phyloP scores from a whole-genome alignment of 2,113 vertebrate genomes.

The Petrocephalus microphthalmus region DNA sequence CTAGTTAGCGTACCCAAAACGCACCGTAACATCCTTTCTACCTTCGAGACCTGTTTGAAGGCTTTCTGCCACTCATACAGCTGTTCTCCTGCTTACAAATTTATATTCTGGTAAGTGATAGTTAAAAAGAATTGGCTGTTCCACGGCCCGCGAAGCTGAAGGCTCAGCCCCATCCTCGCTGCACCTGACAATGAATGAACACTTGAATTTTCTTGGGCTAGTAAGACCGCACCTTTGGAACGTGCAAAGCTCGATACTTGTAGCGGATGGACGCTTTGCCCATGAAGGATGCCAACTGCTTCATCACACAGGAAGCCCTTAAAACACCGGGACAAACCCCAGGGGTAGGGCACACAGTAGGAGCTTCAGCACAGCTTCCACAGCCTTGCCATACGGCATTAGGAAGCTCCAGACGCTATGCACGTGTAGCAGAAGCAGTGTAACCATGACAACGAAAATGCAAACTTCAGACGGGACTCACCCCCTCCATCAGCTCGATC shows the following conservation, averaged over 20 bases:
- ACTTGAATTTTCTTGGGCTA: neutral
- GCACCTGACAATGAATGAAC: no score
- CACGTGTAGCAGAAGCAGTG: no score
- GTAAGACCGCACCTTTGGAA: neutral
- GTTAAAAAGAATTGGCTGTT: no score
- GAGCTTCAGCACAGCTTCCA: neutral
- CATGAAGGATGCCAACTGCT: neutral
- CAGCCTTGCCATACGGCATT: no score
- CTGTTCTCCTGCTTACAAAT: neutral
- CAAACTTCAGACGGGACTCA: slow-evolving; percentile 46
- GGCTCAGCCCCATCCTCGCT: neutral
- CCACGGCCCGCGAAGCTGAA: no score
- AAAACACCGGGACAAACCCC: neutral
- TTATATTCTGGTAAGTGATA: neutral
- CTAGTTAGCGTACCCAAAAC: neutral
- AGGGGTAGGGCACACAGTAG: neutral
- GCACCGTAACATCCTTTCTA: neutral
- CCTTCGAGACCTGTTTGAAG: neutral
- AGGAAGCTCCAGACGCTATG: neutral
- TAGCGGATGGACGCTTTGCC: neutral
- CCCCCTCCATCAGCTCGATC: slow-evolving; percentile 87
- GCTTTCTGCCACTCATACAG: neutral
- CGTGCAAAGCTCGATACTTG: neutral
- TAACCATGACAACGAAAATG: no score
- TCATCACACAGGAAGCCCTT: no score